These are phyloP conservation scores for Coelopa pilipes DNA, from an alignment of 2,888 invertebrate species.

Conservation along the genomic window DNA sequence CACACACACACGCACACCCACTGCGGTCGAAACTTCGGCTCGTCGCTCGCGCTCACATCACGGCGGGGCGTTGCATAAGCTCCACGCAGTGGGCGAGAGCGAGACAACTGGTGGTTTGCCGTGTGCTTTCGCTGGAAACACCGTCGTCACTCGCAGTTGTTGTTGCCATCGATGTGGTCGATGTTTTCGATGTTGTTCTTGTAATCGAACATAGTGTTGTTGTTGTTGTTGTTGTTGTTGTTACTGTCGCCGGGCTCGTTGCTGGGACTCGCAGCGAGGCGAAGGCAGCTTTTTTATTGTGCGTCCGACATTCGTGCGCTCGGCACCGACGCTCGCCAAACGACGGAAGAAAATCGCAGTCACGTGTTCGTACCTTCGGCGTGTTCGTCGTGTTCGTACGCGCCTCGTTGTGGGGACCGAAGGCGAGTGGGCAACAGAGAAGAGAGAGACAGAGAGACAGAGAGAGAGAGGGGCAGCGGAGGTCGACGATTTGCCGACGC, in stretches of 20 bases:
- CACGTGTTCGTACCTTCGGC: conserved; percentile 19
- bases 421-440: neutral
- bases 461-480: too few relatives aligned
- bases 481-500: conserved; percentile 35
- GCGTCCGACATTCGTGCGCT: conserved; percentile 51
- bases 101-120: neutral
- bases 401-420: conserved; percentile 1
- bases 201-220: too few relatives aligned
- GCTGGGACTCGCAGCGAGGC: neutral
- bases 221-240: too few relatives aligned
- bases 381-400: too few relatives aligned
- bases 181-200: too few relatives aligned
- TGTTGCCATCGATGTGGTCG: too few relatives aligned
- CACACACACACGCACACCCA: too few relatives aligned
- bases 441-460: neutral
- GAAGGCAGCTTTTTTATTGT: conserved; percentile 44
- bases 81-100: neutral
- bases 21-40: too few relatives aligned
- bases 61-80: neutral
- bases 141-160: neutral
- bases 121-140: conserved; percentile 21
- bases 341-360: conserved; percentile 23
- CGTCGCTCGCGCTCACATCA: too few relatives aligned
- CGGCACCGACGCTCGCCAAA: conserved; percentile 46
- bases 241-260: neutral